Evolutionary conservation across 2,113 vertebrate genomes (phyloP).

Genomic region (Tenrec ecaudatus): DNA sequence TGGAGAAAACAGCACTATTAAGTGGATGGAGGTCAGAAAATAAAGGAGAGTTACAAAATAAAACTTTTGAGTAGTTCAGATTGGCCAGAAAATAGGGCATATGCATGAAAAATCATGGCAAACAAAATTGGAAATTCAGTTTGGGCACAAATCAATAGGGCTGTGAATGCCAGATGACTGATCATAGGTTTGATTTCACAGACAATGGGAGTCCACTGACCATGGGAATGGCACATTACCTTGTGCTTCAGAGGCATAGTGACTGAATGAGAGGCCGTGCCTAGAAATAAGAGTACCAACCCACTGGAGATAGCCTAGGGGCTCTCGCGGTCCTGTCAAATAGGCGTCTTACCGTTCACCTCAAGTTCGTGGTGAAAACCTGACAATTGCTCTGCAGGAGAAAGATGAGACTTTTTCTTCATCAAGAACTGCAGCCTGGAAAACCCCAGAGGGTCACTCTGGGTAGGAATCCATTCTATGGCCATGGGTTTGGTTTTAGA

Average conservation of each 20-base stretch:
- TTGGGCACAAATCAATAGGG: background rate
- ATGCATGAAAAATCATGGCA: background rate
- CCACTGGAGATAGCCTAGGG: too few relatives aligned
- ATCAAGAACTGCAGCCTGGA: background rate
- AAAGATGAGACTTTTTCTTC: background rate
- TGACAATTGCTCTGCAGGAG: background rate
- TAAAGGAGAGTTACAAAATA: background rate
- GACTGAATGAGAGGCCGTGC: background rate
- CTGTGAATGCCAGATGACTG: background rate
- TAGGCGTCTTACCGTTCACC: too few relatives aligned
- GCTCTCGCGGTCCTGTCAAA: too few relatives aligned
- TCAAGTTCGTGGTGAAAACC: background rate
- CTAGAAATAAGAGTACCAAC: background rate
- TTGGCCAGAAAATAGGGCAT: background rate
- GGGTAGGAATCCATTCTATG: background rate
- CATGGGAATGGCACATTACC: background rate
- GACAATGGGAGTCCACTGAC: background rate
- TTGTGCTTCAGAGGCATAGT: background rate
- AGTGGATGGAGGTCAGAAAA: conserved; percentile 23
- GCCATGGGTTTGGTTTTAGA: background rate
- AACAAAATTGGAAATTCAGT: conserved; percentile 30
- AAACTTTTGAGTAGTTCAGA: background rate
- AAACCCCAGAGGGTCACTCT: background rate
- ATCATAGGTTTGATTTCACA: background rate
- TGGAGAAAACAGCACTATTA: background rate